Conservation (phyloP, 2,113 vertebrate genomes). For the Argyrosomus japonicus region DNA sequence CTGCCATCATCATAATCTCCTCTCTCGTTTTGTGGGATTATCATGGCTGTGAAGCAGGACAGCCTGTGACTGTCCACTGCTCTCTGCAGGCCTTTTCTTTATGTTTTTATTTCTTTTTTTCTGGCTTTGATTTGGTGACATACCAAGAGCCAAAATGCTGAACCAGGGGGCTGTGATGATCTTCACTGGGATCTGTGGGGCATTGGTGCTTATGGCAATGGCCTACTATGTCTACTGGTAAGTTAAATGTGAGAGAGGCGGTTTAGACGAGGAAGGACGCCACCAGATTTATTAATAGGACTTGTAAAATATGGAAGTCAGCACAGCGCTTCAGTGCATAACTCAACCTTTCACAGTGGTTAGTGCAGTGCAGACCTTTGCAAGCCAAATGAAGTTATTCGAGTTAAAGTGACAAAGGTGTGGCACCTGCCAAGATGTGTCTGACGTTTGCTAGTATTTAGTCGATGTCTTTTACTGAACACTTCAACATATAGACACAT, state of each 20-base stretch:
- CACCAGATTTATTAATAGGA: neutral
- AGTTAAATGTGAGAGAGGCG: constrained; percentile 54
- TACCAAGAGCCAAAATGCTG: constrained; percentile 78
- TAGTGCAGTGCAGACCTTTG: neutral
- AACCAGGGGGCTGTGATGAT: constrained; percentile 86
- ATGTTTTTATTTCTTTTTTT: constrained; percentile 36
- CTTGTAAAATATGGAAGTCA: neutral
- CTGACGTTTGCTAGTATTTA: neutral
- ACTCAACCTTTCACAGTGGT: neutral
- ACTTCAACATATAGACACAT: neutral
- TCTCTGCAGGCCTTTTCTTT: constrained; percentile 23
- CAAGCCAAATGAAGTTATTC: neutral
- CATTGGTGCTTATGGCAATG: constrained; percentile 84
- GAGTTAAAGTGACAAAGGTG: neutral
- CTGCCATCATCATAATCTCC: constrained; percentile 80
- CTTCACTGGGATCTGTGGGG: constrained; percentile 86
- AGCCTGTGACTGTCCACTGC: constrained; percentile 57
- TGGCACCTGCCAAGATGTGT: neutral
- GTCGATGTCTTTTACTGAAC: neutral
- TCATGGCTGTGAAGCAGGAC: constrained; percentile 68
- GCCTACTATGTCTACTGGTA: constrained; percentile 87
- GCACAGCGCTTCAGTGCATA: neutral
- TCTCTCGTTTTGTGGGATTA: constrained; percentile 73
- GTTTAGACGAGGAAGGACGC: neutral
- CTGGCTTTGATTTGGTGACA: constrained; percentile 51